These are phyloP conservation scores for Orthosia cruda DNA, from an alignment of 2,888 invertebrate species.

Conservation along the genomic window DNA sequence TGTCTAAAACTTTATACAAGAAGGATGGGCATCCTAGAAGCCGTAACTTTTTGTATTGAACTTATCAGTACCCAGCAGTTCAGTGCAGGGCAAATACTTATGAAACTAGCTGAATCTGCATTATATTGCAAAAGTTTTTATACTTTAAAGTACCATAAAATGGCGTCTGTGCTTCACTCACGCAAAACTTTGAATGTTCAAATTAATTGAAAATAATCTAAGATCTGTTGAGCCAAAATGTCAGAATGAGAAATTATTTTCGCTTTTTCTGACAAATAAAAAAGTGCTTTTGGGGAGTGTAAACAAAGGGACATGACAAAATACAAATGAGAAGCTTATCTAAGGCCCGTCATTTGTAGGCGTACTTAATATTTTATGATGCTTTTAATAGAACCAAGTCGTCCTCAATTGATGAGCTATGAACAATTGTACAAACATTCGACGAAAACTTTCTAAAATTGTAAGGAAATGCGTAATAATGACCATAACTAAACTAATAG, in stretches of 20 bases:
- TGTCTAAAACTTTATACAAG: conserved; percentile 3
- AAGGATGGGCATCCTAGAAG: neutral
- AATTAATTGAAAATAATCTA: conserved; percentile 64
- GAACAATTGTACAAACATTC: neutral
- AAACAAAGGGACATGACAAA: conserved; percentile 73
- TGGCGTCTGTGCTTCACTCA: conserved; percentile 5
- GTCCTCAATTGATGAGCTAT: conserved; percentile 22
- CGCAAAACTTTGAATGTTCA: conserved; percentile 52
- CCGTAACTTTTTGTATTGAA: neutral
- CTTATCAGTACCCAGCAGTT: neutral
- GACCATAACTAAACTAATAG: neutral
- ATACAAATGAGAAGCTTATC: conserved; percentile 75
- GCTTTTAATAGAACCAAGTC: conserved; percentile 51
- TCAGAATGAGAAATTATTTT: conserved; percentile 73
- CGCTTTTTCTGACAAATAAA: conserved; percentile 67
- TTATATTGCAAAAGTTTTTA: conserved; percentile 4
- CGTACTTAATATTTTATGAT: conserved; percentile 64
- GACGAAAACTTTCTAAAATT: neutral
- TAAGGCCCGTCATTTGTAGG: conserved; percentile 69
- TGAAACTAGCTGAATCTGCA: neutral
- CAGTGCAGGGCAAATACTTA: neutral
- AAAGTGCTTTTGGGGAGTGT: conserved; percentile 60
- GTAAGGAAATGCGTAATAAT: neutral
- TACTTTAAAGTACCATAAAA: conserved; percentile 11
- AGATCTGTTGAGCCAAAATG: conserved; percentile 64